These are phyloP conservation scores for Columba livia DNA, from an alignment of 2,113 vertebrate species.

Conservation along the genomic window DNA sequence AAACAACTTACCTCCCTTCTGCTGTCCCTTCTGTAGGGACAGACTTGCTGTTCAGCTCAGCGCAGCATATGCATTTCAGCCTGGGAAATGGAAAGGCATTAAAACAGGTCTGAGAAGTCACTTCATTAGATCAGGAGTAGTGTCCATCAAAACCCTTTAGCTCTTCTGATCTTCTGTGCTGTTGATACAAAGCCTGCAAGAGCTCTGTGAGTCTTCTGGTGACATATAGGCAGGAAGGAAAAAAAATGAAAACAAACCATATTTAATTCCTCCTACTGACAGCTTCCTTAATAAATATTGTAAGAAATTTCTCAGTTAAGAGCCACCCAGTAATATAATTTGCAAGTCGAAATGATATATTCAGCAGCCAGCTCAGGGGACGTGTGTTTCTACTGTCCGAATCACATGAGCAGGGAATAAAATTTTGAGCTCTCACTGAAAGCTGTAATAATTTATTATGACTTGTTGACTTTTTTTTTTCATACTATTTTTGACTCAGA, in stretches of 20 bases:
- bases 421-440: background rate
- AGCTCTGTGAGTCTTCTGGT: background rate
- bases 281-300: slow-evolving; percentile 49
- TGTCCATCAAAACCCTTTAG: background rate
- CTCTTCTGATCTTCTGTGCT: background rate
- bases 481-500: slow-evolving; percentile 3
- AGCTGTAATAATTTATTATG: slow-evolving; percentile 33
- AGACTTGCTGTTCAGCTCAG: background rate
- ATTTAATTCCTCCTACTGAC: slow-evolving; percentile 29
- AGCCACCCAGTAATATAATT: slow-evolving; percentile 36
- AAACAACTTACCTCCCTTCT: background rate
- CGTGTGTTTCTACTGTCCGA: slow-evolving; percentile 43
- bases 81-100: background rate
- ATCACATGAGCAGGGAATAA: slow-evolving; percentile 33
- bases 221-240: background rate
- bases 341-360: slow-evolving; percentile 36
- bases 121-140: background rate
- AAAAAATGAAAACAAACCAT: background rate
- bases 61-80: background rate
- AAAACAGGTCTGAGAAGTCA: background rate
- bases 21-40: background rate
- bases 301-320: slow-evolving; percentile 37
- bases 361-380: slow-evolving; percentile 38
- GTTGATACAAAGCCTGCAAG: background rate
- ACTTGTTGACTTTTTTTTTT: slow-evolving; percentile 40